phyloP scores from a whole-genome alignment of 2,113 vertebrate species.

The Lonchura striata region DNA sequence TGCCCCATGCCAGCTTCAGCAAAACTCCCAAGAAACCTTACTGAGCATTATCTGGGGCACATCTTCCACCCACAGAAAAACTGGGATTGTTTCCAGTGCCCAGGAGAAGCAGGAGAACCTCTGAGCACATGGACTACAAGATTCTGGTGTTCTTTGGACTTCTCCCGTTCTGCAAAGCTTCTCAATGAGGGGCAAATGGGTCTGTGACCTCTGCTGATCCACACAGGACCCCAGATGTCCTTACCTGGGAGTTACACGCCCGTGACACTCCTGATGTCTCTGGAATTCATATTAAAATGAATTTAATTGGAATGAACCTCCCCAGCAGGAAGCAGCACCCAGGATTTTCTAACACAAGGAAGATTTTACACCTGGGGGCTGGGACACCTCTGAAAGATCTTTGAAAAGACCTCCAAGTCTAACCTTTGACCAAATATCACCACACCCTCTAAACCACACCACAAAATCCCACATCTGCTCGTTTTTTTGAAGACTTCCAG shows the following conservation, averaged over 20 bases:
- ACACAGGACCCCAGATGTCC: fast-evolving
- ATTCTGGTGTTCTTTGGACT: fast-evolving
- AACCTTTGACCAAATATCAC: not conserved
- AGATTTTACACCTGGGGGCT: not conserved
- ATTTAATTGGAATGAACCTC: not conserved
- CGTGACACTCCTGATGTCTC: fast-evolving
- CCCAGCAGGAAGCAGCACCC: not conserved
- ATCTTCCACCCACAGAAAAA: not conserved
- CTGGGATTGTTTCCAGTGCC: not conserved
- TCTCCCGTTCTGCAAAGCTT: not conserved
- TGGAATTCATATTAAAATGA: not conserved
- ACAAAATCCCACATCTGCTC: not conserved
- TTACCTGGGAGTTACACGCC: fast-evolving
- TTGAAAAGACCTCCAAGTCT: not conserved
- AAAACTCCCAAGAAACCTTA: not conserved
- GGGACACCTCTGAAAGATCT: not conserved
- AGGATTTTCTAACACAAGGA: no score
- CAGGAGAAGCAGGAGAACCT: not conserved
- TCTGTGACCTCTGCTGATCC: not conserved
- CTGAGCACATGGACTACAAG: fast-evolving
- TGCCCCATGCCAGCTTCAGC: not conserved
- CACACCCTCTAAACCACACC: fast-evolving
- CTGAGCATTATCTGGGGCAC: fast-evolving
- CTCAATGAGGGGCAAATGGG: not conserved
- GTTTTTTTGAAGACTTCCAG: not conserved